Evolutionary conservation across 2,797 vertebrate genomes (phyloP).

Genomic region (Manis crassicaudata): DNA sequence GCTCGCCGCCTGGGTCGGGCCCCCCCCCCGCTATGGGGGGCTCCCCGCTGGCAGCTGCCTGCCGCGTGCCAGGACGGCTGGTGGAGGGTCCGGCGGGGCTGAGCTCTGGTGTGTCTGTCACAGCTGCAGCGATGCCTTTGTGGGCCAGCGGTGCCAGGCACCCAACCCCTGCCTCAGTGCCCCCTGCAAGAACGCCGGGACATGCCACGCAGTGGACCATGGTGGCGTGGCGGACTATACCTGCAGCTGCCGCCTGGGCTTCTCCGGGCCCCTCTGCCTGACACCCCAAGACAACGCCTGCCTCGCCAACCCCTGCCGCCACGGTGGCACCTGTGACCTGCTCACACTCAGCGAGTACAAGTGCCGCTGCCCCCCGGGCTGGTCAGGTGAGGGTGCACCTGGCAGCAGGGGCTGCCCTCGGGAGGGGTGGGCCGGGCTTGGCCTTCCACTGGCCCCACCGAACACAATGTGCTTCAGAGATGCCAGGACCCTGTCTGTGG

Average conservation of each 20-base stretch:
- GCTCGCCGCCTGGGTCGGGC: accelerated
- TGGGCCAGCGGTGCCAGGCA: constrained; percentile 93
- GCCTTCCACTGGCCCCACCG: accelerated
- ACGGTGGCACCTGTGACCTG: constrained; percentile 95
- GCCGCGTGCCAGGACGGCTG: accelerated
- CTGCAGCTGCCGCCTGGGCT: constrained; percentile 93
- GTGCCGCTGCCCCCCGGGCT: constrained; percentile 95
- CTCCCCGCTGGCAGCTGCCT: neutral
- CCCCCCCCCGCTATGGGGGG: neutral
- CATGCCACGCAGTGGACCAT: constrained; percentile 87
- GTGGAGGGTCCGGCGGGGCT: accelerated
- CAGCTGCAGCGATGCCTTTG: constrained; percentile 91
- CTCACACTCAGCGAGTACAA: constrained; percentile 89
- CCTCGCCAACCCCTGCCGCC: constrained; percentile 94
- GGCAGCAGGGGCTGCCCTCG: accelerated
- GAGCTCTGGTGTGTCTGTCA: accelerated
- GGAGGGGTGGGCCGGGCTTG: too few species aligned
- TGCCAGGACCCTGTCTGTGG: accelerated
- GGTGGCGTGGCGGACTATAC: constrained; percentile 88
- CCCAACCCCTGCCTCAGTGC: constrained; percentile 93
- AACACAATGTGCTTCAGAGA: accelerated
- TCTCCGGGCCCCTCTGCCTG: constrained; percentile 93
- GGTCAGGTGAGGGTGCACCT: constrained; percentile 90
- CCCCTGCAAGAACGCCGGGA: constrained; percentile 93
- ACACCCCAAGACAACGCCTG: constrained; percentile 94